A percentile compares a stretch with the other conserved stretches of the same genome.
Conservation (phyloP, 2,113 vertebrate genomes). For the Jaculus jaculus region DNA sequence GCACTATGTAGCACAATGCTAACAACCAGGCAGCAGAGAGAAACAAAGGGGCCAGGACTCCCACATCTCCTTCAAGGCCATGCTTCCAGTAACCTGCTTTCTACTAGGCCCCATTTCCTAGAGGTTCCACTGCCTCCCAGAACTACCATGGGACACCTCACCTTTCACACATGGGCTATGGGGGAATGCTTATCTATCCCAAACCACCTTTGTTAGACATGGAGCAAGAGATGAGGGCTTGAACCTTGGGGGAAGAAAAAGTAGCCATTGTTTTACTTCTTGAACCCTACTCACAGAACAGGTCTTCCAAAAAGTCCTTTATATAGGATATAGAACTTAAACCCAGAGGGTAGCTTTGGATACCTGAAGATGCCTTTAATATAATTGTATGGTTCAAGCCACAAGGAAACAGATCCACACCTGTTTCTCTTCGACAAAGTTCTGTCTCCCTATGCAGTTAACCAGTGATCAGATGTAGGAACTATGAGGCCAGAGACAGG, state of each 20-base stretch:
- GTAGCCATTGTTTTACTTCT: not conserved
- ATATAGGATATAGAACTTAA: conserved; percentile 2
- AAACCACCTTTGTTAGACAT: not conserved
- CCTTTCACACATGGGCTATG: not conserved
- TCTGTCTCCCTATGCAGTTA: not conserved
- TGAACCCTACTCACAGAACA: not conserved
- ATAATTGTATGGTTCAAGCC: not conserved
- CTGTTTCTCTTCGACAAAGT: conserved; percentile 35
- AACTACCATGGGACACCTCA: not conserved
- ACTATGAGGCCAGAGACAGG: not conserved
- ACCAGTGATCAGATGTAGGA: not conserved
- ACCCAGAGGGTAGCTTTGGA: not conserved
- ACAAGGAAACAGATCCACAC: not conserved
- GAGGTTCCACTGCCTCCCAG: no score
- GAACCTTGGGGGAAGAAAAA: not conserved
- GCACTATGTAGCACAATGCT: no score
- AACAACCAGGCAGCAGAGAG: not conserved
- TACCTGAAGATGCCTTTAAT: not conserved
- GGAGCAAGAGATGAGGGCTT: not conserved
- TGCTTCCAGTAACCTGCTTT: not conserved
- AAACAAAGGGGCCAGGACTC: not conserved
- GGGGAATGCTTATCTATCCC: not conserved
- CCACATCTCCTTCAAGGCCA: not conserved
- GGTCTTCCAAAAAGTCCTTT: not conserved
- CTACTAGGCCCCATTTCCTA: no score